phyloP scores from a whole-genome alignment of 2,888 invertebrate genomes.

The Agrochola litura region DNA sequence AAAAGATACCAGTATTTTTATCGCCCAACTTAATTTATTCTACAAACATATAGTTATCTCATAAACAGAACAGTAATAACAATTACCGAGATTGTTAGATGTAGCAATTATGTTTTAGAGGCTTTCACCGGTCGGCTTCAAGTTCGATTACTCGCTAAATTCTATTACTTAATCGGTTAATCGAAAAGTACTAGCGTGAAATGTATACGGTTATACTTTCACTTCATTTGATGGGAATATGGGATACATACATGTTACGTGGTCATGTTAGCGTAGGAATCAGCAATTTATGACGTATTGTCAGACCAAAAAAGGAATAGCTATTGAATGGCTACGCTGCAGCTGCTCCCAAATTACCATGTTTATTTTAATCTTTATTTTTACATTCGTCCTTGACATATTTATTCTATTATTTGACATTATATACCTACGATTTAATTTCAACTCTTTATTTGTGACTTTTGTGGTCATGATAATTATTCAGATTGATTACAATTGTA shows the following conservation, averaged over 20 bases:
- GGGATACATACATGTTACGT: slow-evolving; percentile 15
- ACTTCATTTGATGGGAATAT: slow-evolving; percentile 50
- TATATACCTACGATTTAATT: no score
- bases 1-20: slow-evolving; percentile 37
- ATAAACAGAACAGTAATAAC: slow-evolving; percentile 61
- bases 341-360: no score
- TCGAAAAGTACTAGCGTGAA: slow-evolving; percentile 53
- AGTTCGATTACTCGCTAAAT: slow-evolving; percentile 56
- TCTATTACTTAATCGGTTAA: slow-evolving; percentile 62
- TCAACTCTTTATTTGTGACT: no score
- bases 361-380: no score
- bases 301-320: neutral
- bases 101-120: slow-evolving; percentile 56
- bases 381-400: no score
- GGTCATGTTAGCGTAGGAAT: slow-evolving; percentile 20
- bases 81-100: slow-evolving; percentile 59
- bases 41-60: slow-evolving; percentile 53
- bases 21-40: slow-evolving; percentile 45
- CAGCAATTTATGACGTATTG: slow-evolving; percentile 11
- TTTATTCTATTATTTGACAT: no score
- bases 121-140: slow-evolving; percentile 62
- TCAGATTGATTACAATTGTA: no score
- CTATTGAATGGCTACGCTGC: neutral
- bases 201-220: slow-evolving; percentile 65
- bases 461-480: no score